Base-by-base conservation (phyloP, 2,797 vertebrate species). In the Oreonectes daqikongensis region DNA sequence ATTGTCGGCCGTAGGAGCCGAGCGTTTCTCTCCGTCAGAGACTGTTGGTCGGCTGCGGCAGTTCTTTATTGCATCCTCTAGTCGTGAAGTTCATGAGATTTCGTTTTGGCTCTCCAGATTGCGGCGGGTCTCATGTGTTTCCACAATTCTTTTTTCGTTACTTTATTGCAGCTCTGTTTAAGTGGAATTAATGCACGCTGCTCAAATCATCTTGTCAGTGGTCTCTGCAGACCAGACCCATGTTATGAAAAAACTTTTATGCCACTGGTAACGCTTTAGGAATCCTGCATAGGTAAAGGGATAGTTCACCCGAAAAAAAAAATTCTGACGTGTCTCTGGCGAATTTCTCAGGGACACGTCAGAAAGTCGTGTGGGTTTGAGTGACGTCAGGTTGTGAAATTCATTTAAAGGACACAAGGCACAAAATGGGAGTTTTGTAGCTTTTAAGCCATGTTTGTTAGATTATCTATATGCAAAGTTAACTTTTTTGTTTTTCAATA, bases 1-100 rank as follows among this genome's bases (percentile, higher is more conserved):
- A 92, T 90, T 85, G 84, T 84, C 83, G 67, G 87, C 91, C 92
- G 91, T 90, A 85, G 84, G 78, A 83, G 69, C 85, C 26, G 12
- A 86, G 89, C 87, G 85, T 90, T 82, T 86, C 82, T 90, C 85
- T 85, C 78, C 75, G 84, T 78, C 83, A 86, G 84, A 79, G 79
- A 71, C 77, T 69, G 69, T 60, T 82, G 75, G 72, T 78, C 35
- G 64, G 30, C 48, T 76, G 65, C 28, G 53, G 20, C 48, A 44
- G 55, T 55, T 81, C 52, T 83, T 77, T 82, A 72, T 83, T 65
- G 42, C 69, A 72, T 77, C 50, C 52, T 77, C 48, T 63, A 78
- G 77, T 81, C 55, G 73, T 50, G 61, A 26, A 75, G 72, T 72
- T 81, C 63, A 59, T 68, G 82, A 70, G 55, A 80, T 81, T 48